These are phyloP conservation scores for Melanotus villosus DNA, from an alignment of 2,888 invertebrate species.

Conservation along the genomic window DNA sequence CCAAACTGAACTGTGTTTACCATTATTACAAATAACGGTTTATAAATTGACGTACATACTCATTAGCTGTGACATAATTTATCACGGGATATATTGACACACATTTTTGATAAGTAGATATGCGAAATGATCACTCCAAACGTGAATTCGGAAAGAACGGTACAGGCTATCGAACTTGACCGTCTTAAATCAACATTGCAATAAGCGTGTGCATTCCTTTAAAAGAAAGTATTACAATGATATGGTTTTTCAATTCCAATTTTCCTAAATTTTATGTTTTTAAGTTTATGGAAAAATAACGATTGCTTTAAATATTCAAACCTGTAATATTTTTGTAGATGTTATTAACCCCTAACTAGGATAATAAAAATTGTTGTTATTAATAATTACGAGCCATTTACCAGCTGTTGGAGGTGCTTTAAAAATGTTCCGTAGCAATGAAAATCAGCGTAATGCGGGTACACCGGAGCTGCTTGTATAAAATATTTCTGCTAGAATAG, in stretches of 20 bases:
- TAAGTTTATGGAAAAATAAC: too few relatives aligned
- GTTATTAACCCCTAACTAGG: too few relatives aligned
- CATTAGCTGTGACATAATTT: slow-evolving; percentile 28
- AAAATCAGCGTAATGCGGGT: too few relatives aligned
- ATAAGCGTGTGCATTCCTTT: too few relatives aligned
- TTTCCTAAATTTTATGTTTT: too few relatives aligned
- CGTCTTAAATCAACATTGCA: not conserved
- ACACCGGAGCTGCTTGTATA: too few relatives aligned
- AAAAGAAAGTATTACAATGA: too few relatives aligned
- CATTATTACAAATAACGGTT: slow-evolving; percentile 29
- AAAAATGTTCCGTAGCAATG: too few relatives aligned
- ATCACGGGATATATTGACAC: slow-evolving; percentile 17
- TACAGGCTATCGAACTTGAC: not conserved
- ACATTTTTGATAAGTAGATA: slow-evolving; percentile 13
- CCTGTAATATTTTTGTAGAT: too few relatives aligned
- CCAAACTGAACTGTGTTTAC: not conserved
- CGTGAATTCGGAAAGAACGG: not conserved
- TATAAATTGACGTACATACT: slow-evolving; percentile 19
- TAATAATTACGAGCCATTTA: slow-evolving; percentile 17
- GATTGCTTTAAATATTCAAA: too few relatives aligned
- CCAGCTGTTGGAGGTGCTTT: slow-evolving; percentile 16
- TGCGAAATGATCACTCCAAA: not conserved
- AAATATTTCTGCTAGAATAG: slow-evolving; percentile 28
- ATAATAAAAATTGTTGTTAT: not conserved
- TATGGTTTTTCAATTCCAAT: too few relatives aligned